Evolutionary conservation across 2,113 vertebrate species (phyloP).

Genomic region (Tachysurus fulvidraco): DNA sequence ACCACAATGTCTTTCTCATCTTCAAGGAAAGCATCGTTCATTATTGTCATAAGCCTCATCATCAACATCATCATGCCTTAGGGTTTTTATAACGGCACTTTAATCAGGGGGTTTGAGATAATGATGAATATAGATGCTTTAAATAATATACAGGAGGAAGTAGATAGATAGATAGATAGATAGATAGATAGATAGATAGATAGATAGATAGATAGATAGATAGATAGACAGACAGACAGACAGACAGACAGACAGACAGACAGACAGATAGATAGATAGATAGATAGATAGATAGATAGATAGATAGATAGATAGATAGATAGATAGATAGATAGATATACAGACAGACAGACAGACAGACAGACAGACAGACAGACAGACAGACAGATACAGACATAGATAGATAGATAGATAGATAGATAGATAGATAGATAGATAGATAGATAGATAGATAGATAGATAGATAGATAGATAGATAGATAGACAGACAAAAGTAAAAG

Average conservation of each 20-base stretch:
- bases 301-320: background rate
- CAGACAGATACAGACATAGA: background rate
- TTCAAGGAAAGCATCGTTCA: constrained; percentile 49
- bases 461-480: too few relatives aligned
- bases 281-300: too few relatives aligned
- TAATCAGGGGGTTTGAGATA: background rate
- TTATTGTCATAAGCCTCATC: constrained; percentile 23
- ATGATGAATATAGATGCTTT: background rate
- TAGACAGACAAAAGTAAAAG: background rate
- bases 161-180: background rate
- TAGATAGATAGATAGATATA: too few relatives aligned
- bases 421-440: background rate
- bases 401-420: background rate
- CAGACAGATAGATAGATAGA: too few relatives aligned
- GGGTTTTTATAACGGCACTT: background rate
- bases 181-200: background rate
- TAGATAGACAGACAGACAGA: background rate
- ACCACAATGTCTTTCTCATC: constrained; percentile 11
- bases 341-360: too few relatives aligned
- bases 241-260: too few relatives aligned
- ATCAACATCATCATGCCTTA: background rate
- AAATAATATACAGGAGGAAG: background rate
- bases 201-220: background rate
- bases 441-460: too few relatives aligned
- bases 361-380: background rate